Evolutionary conservation across 1,140 invertebrate genomes (phyloP).

Genomic region (Stenopsyche tienmushanensis): DNA sequence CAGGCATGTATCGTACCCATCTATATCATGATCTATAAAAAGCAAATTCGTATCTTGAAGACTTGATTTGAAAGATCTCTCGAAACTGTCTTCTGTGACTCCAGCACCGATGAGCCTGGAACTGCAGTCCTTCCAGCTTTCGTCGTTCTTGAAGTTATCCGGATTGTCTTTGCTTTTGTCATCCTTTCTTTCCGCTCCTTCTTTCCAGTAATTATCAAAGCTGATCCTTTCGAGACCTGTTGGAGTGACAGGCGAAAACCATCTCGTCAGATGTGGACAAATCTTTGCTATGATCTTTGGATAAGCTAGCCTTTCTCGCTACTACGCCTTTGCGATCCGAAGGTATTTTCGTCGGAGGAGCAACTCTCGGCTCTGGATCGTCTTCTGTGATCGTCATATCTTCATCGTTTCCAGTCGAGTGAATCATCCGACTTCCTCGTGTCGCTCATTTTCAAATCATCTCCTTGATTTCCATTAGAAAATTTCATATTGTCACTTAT

Average conservation of each 20-base stretch:
- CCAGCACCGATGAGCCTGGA: slow-evolving; percentile 30
- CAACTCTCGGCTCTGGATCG: slow-evolving; percentile 45
- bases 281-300: slow-evolving; percentile 54
- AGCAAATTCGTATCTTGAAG: slow-evolving; percentile 34
- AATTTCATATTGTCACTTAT: slow-evolving; percentile 40
- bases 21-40: slow-evolving; percentile 55
- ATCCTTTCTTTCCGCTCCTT: slow-evolving; percentile 41
- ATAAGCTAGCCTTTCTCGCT: slow-evolving; percentile 43
- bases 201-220: slow-evolving; percentile 54
- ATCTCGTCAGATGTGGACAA: slow-evolving; percentile 57
- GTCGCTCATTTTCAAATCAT: slow-evolving; percentile 23
- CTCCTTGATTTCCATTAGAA: slow-evolving; percentile 26
- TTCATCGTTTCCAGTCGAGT: slow-evolving; percentile 52
- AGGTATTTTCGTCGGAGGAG: slow-evolving; percentile 44
- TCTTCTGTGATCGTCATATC: slow-evolving; percentile 57
- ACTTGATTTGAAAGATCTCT: slow-evolving; percentile 26
- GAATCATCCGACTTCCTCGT: slow-evolving; percentile 51
- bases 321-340: slow-evolving; percentile 45
- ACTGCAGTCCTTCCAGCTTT: slow-evolving; percentile 50
- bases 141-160: slow-evolving; percentile 50
- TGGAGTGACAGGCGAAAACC: slow-evolving; percentile 55
- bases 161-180: slow-evolving; percentile 38
- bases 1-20: slow-evolving; percentile 55
- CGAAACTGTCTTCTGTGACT: slow-evolving; percentile 16
- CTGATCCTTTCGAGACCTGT: slow-evolving; percentile 55